Conservation (phyloP, 2,888 invertebrate species). For the Candidula unifasciata region DNA sequence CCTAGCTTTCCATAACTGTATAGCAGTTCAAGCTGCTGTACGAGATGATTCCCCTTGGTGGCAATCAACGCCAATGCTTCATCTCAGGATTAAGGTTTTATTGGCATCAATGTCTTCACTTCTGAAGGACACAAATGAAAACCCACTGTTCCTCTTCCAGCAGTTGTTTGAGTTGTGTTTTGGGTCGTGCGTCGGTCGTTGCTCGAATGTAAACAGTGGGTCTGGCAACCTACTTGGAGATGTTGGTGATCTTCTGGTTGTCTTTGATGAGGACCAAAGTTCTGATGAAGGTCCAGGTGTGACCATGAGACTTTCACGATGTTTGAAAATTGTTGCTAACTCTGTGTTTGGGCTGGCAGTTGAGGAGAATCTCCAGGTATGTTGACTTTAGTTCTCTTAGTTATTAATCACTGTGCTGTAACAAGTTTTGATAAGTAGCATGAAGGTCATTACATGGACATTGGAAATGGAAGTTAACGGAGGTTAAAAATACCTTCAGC, state of each 20-base stretch:
- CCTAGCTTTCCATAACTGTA: neutral
- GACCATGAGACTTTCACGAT: neutral
- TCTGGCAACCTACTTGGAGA: no score
- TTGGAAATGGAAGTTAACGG: no score
- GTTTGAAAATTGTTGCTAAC: neutral
- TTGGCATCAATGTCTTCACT: neutral
- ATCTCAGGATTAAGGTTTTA: neutral
- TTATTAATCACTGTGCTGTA: no score
- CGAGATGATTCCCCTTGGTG: neutral
- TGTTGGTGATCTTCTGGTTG: neutral
- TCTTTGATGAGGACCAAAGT: slow-evolving; percentile 11
- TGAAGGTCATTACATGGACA: no score
- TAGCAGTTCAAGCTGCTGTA: neutral
- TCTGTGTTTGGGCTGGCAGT: slow-evolving; percentile 16
- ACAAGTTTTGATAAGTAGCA: no score
- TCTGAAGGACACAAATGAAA: neutral
- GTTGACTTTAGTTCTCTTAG: no score
- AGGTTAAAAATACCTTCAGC: no score
- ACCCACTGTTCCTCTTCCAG: neutral
- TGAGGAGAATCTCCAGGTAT: slow-evolving; percentile 5
- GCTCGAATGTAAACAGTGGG: neutral
- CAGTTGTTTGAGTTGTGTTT: neutral
- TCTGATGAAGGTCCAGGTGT: neutral
- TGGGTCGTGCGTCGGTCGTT: neutral
- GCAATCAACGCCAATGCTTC: neutral